phyloP scores from a whole-genome alignment of 2,888 invertebrate species.

The Teinopalpus imperialis region DNA sequence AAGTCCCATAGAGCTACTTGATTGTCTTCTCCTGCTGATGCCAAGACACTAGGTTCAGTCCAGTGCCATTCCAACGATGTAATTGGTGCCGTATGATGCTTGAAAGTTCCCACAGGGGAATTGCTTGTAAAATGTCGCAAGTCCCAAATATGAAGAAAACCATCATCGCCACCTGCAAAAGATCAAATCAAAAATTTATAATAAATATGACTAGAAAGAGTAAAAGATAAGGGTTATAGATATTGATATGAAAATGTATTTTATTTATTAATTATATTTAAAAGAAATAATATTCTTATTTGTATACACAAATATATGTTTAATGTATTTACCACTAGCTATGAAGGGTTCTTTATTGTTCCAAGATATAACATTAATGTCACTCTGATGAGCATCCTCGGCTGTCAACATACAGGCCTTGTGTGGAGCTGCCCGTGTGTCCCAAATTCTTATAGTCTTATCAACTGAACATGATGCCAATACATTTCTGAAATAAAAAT shows the following conservation, averaged over 20 bases:
- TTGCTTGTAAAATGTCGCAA: conserved; percentile 90
- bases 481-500: conserved; percentile 82
- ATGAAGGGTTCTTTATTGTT: conserved; percentile 95
- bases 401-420: conserved; percentile 96
- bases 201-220: no score
- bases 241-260: neutral
- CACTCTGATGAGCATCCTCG: conserved; percentile 92
- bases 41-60: conserved; percentile 94
- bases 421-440: conserved; percentile 91
- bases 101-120: conserved; percentile 94
- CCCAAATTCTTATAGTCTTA: conserved; percentile 97
- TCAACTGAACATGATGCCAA: conserved; percentile 95
- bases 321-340: conserved; percentile 84
- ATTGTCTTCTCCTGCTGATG: conserved; percentile 96
- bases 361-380: conserved; percentile 99
- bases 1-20: conserved; percentile 99
- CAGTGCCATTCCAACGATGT: conserved; percentile 99
- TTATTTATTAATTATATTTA: no score
- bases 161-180: conserved; percentile 95
- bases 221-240: no score
- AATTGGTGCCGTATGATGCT: conserved; percentile 96
- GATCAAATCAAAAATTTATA: no score
- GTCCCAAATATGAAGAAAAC: conserved; percentile 97
- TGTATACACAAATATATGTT: no score
- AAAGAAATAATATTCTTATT: no score